These are phyloP conservation scores for Takifugu rubripes DNA, from an alignment of 2,797 vertebrate species.

Conservation along the genomic window DNA sequence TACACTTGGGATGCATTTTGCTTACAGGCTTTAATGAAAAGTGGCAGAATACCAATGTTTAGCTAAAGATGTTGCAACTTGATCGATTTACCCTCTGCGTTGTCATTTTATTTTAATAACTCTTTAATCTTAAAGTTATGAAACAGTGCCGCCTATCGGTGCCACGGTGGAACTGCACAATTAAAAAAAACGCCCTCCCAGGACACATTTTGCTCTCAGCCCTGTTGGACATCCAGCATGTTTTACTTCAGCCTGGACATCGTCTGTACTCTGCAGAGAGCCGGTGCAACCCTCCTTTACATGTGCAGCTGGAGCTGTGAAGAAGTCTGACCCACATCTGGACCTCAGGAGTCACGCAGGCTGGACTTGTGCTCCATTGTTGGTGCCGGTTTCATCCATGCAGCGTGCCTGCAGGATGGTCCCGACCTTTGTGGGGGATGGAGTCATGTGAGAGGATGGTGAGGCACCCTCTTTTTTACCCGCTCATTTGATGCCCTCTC, in stretches of 20 bases:
- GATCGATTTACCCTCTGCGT: no score
- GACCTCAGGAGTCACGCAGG: constrained; percentile 62
- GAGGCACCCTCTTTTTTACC: constrained; percentile 49
- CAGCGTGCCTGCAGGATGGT: constrained; percentile 55
- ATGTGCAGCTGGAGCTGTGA: background rate
- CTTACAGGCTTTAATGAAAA: no score
- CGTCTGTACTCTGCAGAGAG: background rate
- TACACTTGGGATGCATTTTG: no score
- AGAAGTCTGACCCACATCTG: constrained; percentile 3
- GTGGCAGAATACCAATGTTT: no score
- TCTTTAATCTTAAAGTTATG: constrained; percentile 10
- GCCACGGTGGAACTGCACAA: constrained; percentile 2
- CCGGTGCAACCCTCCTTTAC: no score
- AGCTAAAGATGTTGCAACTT: no score
- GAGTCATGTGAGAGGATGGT: constrained; percentile 43
- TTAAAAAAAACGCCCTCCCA: constrained; percentile 7
- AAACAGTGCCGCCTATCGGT: constrained; percentile 63
- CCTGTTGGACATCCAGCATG: constrained; percentile 12
- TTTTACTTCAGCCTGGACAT: constrained; percentile 67
- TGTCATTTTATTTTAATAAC: no score
- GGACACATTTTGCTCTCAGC: background rate
- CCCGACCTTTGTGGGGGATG: constrained; percentile 68
- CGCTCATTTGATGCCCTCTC: constrained; percentile 41
- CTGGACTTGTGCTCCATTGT: constrained; percentile 46
- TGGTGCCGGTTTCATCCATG: constrained; percentile 41